Evolutionary conservation across 2,888 invertebrate genomes (phyloP).

Genomic region (Aphodius sticticus): DNA sequence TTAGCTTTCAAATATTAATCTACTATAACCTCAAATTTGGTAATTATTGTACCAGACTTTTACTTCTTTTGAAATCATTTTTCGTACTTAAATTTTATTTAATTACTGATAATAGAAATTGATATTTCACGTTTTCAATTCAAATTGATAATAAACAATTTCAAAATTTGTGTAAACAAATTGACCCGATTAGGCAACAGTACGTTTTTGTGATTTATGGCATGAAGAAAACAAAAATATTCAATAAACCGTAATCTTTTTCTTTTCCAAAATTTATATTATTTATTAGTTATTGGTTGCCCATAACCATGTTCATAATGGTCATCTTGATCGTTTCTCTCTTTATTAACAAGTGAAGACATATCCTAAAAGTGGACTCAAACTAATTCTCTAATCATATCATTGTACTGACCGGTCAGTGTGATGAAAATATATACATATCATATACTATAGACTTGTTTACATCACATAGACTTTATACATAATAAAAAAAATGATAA

Average conservation of each 20-base stretch:
- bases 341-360: background rate
- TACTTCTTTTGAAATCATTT: background rate
- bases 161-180: no score
- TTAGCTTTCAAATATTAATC: background rate
- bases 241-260: no score
- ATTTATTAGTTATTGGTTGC: no score
- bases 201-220: no score
- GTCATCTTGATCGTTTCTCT: background rate
- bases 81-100: background rate
- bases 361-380: conserved; percentile 4
- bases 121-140: no score
- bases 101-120: background rate
- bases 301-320: background rate
- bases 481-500: background rate
- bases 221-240: no score
- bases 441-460: conserved; percentile 4
- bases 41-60: background rate
- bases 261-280: no score
- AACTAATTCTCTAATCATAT: background rate
- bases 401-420: background rate
- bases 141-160: no score
- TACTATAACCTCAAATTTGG: background rate
- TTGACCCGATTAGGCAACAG: no score
- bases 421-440: conserved; percentile 4
- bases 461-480: background rate